Percentiles rank a stretch among this genome's conserved stretches.
phyloP scores from a whole-genome alignment of 2,888 invertebrate genomes.

The Stictocephala bisonia region DNA sequence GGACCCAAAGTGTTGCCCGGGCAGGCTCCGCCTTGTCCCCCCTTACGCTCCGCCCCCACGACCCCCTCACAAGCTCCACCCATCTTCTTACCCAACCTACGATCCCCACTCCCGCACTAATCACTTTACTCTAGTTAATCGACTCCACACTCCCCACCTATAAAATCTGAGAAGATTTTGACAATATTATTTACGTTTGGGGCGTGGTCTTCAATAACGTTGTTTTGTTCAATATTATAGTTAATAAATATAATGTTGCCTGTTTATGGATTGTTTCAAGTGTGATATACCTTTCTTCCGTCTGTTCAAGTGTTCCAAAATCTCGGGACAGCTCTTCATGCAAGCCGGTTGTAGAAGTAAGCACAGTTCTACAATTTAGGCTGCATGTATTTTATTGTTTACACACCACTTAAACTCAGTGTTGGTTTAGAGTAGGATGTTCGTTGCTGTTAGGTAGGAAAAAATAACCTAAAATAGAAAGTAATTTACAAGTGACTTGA shows the following conservation, averaged over 20 bases:
- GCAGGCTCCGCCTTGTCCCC: constrained; percentile 17
- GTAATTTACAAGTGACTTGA: no score
- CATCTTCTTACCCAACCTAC: constrained; percentile 11
- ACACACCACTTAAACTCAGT: no score
- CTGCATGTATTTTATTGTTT: no score
- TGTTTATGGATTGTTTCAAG: no score
- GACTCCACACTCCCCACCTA: constrained; percentile 24
- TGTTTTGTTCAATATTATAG: constrained; percentile 41
- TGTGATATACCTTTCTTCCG: no score
- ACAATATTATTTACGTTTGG: constrained; percentile 46
- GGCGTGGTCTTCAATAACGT: constrained; percentile 47
- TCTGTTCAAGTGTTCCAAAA: no score
- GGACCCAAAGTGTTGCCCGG: neutral
- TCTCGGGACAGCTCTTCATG: no score
- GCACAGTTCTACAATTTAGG: no score
- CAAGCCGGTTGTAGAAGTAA: no score
- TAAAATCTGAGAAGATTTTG: constrained; percentile 38
- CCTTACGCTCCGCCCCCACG: constrained; percentile 9
- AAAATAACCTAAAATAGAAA: no score
- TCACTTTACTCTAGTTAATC: constrained; percentile 12
- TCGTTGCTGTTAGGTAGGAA: no score
- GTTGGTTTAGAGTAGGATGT: no score
- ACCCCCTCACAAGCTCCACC: constrained; percentile 15
- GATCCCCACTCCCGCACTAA: neutral
- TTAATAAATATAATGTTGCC: neutral